These are phyloP conservation scores for Clitarchus hookeri DNA, from an alignment of 2,888 invertebrate species.

Conservation along the genomic window DNA sequence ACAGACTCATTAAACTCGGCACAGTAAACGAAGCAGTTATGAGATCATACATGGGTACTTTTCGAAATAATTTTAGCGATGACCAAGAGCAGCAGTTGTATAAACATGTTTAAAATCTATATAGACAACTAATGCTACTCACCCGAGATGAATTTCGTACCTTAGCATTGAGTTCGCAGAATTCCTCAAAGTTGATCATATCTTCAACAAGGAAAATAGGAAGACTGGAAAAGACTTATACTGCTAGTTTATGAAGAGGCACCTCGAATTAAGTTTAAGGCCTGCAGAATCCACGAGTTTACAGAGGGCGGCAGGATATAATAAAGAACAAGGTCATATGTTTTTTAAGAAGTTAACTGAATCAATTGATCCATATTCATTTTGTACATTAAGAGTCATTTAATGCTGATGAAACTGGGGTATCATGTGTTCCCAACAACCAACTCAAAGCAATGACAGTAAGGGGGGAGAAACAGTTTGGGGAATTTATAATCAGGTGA, in stretches of 20 bases:
- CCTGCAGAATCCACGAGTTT: slow-evolving; percentile 37
- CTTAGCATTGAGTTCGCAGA: slow-evolving; percentile 41
- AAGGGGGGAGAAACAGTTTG: slow-evolving; percentile 15
- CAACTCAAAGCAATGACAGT: slow-evolving; percentile 33
- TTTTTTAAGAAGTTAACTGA: slow-evolving; percentile 33
- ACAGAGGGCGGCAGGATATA: not conserved
- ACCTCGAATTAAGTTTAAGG: slow-evolving; percentile 10
- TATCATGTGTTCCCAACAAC: slow-evolving; percentile 39
- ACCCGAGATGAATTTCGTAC: slow-evolving; percentile 35
- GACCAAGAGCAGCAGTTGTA: not conserved
- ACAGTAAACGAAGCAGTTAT: too few relatives aligned
- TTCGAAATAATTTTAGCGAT: not conserved
- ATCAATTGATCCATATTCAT: slow-evolving; percentile 29
- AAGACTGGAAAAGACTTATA: slow-evolving; percentile 42
- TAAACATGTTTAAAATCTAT: slow-evolving; percentile 30
- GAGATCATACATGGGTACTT: slow-evolving; percentile 8
- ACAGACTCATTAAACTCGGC: too few relatives aligned
- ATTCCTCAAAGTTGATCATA: slow-evolving; percentile 36
- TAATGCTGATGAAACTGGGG: slow-evolving; percentile 43
- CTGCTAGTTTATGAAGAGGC: slow-evolving; percentile 38
- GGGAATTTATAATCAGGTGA: slow-evolving; percentile 5
- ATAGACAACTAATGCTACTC: slow-evolving; percentile 29
- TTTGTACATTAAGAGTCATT: slow-evolving; percentile 37
- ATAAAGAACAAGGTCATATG: slow-evolving; percentile 37
- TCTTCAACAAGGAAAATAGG: slow-evolving; percentile 40